Evolutionary conservation across 2,888 invertebrate genomes (phyloP).

Genomic region (Cephus rjabovi): DNA sequence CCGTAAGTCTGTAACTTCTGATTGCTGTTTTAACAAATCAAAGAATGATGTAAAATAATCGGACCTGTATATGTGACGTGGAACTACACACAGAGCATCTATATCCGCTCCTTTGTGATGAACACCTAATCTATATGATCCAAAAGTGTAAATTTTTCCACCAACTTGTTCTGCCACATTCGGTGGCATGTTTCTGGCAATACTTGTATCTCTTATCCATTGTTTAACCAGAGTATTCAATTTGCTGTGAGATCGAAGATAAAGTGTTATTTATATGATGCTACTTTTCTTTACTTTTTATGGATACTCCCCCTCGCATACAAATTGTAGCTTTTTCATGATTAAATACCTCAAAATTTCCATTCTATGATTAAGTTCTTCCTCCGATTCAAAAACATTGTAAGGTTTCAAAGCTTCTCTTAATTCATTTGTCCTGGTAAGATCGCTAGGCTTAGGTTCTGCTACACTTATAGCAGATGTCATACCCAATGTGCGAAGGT

Average conservation of each 20-base stretch:
- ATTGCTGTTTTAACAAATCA: constrained; percentile 86
- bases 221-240: constrained; percentile 91
- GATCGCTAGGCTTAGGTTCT: constrained; percentile 82
- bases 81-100: constrained; percentile 97
- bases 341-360: constrained; percentile 74
- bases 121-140: constrained; percentile 95
- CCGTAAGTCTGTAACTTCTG: constrained; percentile 86
- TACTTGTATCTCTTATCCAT: constrained; percentile 93
- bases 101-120: constrained; percentile 99
- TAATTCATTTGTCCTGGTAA: constrained; percentile 81
- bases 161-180: constrained; percentile 91
- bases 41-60: constrained; percentile 98
- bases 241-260: constrained; percentile 72
- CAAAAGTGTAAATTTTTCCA: constrained; percentile 99
- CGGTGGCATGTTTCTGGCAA: constrained; percentile 91
- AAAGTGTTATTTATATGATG: constrained; percentile 2
- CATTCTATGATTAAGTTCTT: constrained; percentile 91
- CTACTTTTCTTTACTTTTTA: background rate
- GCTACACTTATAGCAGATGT: constrained; percentile 94
- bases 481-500: constrained; percentile 83
- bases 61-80: constrained; percentile 90
- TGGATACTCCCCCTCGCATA: background rate
- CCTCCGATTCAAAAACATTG: constrained; percentile 91
- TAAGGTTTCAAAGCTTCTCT: constrained; percentile 82
- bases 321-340: background rate